Percentiles rank a stretch among this genome's conserved stretches.
These are phyloP conservation scores for Centropus bengalensis DNA, from an alignment of 2,113 vertebrate species.

Conservation along the genomic window DNA sequence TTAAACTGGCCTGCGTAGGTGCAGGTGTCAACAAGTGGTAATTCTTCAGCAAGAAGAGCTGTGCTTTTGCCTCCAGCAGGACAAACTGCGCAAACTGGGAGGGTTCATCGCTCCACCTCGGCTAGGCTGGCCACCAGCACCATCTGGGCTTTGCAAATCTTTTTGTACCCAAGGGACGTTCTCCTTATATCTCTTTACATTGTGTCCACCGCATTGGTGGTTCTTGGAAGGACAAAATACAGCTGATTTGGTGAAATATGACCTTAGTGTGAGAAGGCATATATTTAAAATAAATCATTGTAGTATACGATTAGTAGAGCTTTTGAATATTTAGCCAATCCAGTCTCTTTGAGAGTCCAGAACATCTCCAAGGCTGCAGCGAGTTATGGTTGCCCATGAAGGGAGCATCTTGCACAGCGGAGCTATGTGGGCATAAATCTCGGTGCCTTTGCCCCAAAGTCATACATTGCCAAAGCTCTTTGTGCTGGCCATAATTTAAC, in stretches of 20 bases:
- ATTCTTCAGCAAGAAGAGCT: neutral
- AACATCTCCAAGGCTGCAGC: neutral
- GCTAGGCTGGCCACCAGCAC: neutral
- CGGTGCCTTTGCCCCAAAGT: neutral
- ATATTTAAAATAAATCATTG: neutral
- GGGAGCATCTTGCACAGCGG: accelerated
- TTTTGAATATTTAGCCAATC: neutral
- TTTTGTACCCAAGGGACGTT: neutral
- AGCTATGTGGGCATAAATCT: neutral
- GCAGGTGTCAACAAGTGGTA: neutral
- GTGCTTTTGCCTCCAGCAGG: neutral
- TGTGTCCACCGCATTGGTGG: neutral
- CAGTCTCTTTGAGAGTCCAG: neutral
- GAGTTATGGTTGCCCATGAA: neutral
- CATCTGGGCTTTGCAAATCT: neutral
- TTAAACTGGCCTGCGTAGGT: neutral
- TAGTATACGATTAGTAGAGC: neutral
- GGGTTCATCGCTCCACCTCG: accelerated
- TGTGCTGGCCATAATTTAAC: neutral
- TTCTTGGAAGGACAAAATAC: neutral
- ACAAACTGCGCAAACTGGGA: neutral
- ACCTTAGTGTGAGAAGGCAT: neutral
- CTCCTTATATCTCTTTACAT: neutral
- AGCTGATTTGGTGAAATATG: neutral
- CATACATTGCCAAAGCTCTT: neutral